Percentiles rank a stretch among this genome's conserved stretches.
phyloP scores from a whole-genome alignment of 2,113 vertebrate genomes.

The Rhinopomastus cyanomelas region DNA sequence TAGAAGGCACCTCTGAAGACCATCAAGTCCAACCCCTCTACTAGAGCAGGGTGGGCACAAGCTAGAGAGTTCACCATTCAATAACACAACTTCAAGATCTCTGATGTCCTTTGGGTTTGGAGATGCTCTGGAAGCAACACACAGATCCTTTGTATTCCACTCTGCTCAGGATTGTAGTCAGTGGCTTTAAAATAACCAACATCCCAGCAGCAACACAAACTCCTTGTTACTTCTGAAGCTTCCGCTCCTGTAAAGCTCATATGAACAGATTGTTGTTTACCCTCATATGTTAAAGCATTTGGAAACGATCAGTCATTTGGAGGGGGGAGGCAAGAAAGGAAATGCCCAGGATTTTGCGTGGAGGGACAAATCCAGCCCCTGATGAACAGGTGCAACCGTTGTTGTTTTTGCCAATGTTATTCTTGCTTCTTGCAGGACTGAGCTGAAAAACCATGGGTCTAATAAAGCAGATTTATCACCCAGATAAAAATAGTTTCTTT shows the following conservation, averaged over 20 bases:
- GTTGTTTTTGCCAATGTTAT: not conserved
- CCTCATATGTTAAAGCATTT: constrained; percentile 42
- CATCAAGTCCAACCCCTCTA: too few relatives aligned
- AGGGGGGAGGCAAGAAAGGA: constrained; percentile 27
- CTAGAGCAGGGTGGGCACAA: too few relatives aligned
- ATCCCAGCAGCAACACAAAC: not conserved
- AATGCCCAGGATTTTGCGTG: constrained; percentile 39
- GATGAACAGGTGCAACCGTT: constrained; percentile 42
- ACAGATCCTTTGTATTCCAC: not conserved
- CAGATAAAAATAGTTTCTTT: not conserved
- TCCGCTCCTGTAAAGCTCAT: not conserved
- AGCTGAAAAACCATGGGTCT: not conserved
- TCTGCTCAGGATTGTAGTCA: not conserved
- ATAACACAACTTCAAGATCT: not conserved
- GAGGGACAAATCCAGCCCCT: not conserved
- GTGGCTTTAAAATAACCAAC: not conserved
- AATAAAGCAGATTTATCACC: constrained; percentile 46
- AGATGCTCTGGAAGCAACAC: not conserved
- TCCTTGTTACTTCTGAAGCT: not conserved
- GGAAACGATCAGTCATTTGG: constrained; percentile 43
- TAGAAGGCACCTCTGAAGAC: too few relatives aligned
- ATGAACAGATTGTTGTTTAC: constrained; percentile 19
- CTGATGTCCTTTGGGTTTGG: not conserved
- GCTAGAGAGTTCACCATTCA: not conserved
- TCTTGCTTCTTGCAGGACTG: constrained; percentile 13